Percentiles rank a stretch among this genome's conserved stretches.
Evolutionary conservation across 1,140 invertebrate species (phyloP).

Genomic region (Vanessa tameamea): DNA sequence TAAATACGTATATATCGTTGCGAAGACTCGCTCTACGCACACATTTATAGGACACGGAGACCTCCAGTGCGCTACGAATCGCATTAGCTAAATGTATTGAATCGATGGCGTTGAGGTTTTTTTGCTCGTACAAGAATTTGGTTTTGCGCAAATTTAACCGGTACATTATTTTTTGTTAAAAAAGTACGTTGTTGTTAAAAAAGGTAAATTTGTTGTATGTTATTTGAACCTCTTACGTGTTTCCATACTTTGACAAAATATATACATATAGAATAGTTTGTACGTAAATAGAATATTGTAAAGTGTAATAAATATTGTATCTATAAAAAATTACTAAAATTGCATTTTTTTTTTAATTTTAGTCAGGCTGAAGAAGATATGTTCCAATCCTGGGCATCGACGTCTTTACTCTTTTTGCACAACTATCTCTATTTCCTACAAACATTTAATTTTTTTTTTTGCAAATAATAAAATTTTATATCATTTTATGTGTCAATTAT

Average conservation of each 20-base stretch:
- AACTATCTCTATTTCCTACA: no score
- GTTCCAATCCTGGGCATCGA: no score
- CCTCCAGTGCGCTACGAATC: constrained; percentile 25
- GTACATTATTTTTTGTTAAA: neutral
- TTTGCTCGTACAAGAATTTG: neutral
- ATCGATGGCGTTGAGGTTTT: constrained; percentile 11
- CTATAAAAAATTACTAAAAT: no score
- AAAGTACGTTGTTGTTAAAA: neutral
- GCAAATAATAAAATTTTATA: no score
- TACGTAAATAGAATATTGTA: no score
- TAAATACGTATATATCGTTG: neutral
- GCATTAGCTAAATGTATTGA: constrained; percentile 34
- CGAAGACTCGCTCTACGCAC: constrained; percentile 8
- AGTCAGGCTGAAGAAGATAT: no score
- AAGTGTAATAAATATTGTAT: no score
- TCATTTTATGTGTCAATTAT: neutral
- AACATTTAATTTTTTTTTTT: no score
- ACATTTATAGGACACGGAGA: neutral
- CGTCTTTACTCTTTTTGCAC: no score
- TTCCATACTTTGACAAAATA: no score
- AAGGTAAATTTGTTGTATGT: neutral
- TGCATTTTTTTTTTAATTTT: no score
- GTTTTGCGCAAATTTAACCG: neutral
- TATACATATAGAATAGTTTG: no score
- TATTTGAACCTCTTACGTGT: neutral